phyloP scores from a whole-genome alignment of 2,113 vertebrate species.

The Microtus richardsoni region DNA sequence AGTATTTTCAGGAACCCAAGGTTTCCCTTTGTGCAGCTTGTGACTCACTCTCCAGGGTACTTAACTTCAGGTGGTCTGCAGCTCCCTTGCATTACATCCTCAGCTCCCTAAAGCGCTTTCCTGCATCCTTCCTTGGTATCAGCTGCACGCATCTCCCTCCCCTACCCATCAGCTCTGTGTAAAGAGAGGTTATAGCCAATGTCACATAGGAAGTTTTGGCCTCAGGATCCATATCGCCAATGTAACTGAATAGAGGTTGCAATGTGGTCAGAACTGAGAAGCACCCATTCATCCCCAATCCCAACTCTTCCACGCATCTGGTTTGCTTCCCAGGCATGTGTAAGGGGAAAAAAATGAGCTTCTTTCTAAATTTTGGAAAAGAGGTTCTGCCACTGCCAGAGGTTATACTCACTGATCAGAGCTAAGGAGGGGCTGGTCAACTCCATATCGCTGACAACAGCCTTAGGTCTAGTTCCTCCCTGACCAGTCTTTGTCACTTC shows the following conservation, averaged over 20 bases:
- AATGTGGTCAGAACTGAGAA: not conserved
- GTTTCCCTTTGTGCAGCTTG: not conserved
- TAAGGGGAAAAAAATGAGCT: not conserved
- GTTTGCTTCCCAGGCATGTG: not conserved
- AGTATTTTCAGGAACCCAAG: not conserved
- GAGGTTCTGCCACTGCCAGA: not conserved
- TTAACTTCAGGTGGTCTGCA: not conserved
- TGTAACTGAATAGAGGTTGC: not conserved
- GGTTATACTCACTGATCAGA: not conserved
- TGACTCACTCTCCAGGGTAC: not conserved
- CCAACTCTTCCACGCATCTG: not conserved
- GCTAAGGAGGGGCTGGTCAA: not conserved
- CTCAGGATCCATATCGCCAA: accelerated
- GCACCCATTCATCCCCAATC: too few relatives aligned
- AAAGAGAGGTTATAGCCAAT: not conserved
- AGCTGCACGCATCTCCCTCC: not conserved
- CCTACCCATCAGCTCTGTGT: not conserved
- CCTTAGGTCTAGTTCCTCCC: not conserved
- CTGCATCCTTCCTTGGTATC: not conserved
- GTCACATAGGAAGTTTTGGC: not conserved
- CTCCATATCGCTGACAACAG: not conserved
- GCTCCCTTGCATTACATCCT: not conserved
- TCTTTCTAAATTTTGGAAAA: not conserved
- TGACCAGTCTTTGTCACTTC: not conserved
- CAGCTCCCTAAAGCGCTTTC: not conserved